phyloP scores from a whole-genome alignment of 2,888 invertebrate species.

The Trisateles emortualis region DNA sequence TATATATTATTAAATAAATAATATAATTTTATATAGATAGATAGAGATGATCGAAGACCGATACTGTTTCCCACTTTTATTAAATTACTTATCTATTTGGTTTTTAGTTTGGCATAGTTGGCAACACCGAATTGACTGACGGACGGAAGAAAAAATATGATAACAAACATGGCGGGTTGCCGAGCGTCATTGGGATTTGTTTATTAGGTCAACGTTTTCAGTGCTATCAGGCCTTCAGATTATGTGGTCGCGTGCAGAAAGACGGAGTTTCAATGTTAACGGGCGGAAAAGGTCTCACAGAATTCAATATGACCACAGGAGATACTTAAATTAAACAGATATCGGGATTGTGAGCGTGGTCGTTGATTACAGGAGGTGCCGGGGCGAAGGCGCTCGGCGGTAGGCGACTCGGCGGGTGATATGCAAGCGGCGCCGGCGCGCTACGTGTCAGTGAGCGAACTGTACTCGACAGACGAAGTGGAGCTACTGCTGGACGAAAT shows the following conservation, averaged over 20 bases:
- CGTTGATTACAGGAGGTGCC: constrained; percentile 64
- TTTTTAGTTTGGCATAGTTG: no score
- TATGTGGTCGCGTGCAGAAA: constrained; percentile 65
- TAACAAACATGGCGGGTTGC: constrained; percentile 82
- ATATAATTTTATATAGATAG: no score
- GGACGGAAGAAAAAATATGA: constrained; percentile 59
- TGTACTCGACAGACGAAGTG: constrained; percentile 86
- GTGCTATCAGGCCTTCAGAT: constrained; percentile 49
- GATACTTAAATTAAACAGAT: constrained; percentile 5
- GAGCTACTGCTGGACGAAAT: constrained; percentile 86
- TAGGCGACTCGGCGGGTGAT: constrained; percentile 73
- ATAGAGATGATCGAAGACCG: no score
- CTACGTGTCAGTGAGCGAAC: constrained; percentile 85
- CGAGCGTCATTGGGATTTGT: constrained; percentile 69
- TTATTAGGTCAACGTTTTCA: constrained; percentile 61
- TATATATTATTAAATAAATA: no score
- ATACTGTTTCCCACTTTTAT: no score
- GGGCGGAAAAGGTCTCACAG: constrained; percentile 58
- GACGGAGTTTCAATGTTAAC: constrained; percentile 64
- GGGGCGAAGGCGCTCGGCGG: constrained; percentile 71
- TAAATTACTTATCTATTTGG: no score
- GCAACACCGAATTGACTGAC: not conserved
- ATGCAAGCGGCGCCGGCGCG: constrained; percentile 85
- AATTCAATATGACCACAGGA: not conserved
- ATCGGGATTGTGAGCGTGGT: constrained; percentile 45